Conservation (phyloP, 2,888 invertebrate genomes). For the Rhagophthalmus giganteus region DNA sequence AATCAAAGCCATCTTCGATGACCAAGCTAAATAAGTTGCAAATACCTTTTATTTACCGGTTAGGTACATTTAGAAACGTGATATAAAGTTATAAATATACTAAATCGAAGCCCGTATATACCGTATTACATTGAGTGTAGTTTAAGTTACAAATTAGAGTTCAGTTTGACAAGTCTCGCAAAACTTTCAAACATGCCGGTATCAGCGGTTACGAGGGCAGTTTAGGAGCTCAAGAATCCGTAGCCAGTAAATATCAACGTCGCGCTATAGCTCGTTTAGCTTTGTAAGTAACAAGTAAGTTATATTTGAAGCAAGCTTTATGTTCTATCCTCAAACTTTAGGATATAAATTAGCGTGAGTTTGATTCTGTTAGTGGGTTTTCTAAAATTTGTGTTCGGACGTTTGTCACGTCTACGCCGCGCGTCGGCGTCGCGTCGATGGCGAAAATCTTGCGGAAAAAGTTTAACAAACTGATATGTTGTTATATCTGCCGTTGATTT, state of each 20-base stretch:
- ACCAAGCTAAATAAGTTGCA: background rate
- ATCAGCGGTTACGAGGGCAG: conserved; percentile 47
- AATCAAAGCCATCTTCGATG: too few species aligned
- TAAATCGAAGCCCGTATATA: background rate
- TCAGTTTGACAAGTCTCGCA: conserved; percentile 42
- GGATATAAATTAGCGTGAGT: conserved; percentile 43
- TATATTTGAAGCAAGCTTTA: conserved; percentile 45
- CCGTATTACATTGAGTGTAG: conserved; percentile 41
- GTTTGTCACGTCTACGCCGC: too few species aligned
- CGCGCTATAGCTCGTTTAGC: conserved; percentile 46
- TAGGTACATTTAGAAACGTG: background rate
- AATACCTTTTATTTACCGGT: background rate
- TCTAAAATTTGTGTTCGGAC: too few species aligned
- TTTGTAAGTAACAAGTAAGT: conserved; percentile 42
- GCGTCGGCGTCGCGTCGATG: too few species aligned
- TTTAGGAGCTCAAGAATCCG: conserved; percentile 45
- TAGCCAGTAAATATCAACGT: conserved; percentile 47
- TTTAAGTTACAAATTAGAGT: conserved; percentile 43
- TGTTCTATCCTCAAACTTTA: conserved; percentile 40
- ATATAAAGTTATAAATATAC: background rate
- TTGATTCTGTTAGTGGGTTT: background rate
- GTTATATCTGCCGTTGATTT: too few species aligned
- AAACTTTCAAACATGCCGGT: conserved; percentile 43
- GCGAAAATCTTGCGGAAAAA: too few species aligned
- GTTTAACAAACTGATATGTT: too few species aligned